Evolutionary conservation across 2,888 invertebrate species (phyloP).

Genomic region (Dascillus cervinus): DNA sequence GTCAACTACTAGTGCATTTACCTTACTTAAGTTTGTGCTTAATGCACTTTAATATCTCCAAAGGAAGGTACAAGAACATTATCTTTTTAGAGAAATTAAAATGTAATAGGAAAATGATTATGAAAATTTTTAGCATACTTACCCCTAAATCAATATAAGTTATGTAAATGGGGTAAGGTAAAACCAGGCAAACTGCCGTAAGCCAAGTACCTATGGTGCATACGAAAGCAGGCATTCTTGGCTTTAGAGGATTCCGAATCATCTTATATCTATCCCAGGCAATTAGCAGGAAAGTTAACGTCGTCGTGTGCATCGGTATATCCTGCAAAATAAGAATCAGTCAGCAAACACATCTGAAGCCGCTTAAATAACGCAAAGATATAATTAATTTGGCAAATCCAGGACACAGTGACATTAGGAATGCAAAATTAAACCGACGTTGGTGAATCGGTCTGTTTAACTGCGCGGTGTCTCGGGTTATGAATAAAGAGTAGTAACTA

Average conservation of each 20-base stretch:
- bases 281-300: conserved; percentile 60
- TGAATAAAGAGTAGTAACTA: no score
- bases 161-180: conserved; percentile 67
- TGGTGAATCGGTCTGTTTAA: background rate
- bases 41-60: no score
- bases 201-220: conserved; percentile 66
- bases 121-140: conserved; percentile 42
- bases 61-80: no score
- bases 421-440: conserved; percentile 1
- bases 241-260: conserved; percentile 55
- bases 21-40: no score
- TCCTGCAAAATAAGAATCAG: conserved; percentile 47
- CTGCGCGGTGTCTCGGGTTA: no score
- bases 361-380: background rate
- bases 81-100: no score
- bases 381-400: no score
- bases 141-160: conserved; percentile 63
- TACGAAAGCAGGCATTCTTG: conserved; percentile 58
- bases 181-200: conserved; percentile 59
- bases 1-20: no score
- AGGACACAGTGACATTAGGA: no score
- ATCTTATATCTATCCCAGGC: conserved; percentile 61
- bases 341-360: background rate
- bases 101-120: no score
- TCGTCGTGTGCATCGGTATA: conserved; percentile 62